Conservation (phyloP, 2,113 vertebrate genomes). For the Carollia perspicillata region DNA sequence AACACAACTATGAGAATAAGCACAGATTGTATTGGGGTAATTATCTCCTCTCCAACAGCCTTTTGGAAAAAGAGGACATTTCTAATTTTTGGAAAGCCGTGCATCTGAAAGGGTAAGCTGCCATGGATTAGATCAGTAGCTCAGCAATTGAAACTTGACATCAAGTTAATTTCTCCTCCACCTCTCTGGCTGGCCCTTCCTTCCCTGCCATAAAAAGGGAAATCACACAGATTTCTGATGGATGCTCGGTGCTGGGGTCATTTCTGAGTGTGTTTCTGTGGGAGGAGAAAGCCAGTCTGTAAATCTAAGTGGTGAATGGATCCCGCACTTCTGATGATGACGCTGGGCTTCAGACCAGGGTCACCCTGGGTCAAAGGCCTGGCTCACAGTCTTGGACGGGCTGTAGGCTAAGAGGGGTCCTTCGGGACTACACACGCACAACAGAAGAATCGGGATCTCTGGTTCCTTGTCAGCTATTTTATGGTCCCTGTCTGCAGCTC, state of each 20-base stretch:
- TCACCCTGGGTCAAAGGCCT: background rate
- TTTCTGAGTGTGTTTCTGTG: constrained; percentile 58
- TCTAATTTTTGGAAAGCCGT: constrained; percentile 80
- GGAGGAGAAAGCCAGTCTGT: constrained; percentile 28
- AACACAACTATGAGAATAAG: constrained; percentile 77
- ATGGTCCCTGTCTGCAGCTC: background rate
- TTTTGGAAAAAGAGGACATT: constrained; percentile 74
- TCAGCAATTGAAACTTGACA: constrained; percentile 71
- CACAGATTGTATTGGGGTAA: constrained; percentile 82
- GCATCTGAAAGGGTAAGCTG: constrained; percentile 75
- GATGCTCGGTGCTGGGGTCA: constrained; percentile 17
- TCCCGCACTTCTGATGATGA: background rate
- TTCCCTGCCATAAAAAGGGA: constrained; percentile 51
- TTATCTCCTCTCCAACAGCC: constrained; percentile 79
- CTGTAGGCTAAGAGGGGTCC: background rate
- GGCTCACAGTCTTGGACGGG: background rate
- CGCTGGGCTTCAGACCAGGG: background rate
- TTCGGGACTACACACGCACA: background rate
- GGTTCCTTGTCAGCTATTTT: background rate
- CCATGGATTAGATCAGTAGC: constrained; percentile 71
- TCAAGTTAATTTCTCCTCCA: constrained; percentile 50
- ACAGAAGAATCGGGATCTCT: background rate
- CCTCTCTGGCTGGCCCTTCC: background rate
- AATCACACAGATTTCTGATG: constrained; percentile 57
- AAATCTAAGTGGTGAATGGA: background rate